Conservation (phyloP, 2,113 vertebrate species). For the Piprites chloris region DNA sequence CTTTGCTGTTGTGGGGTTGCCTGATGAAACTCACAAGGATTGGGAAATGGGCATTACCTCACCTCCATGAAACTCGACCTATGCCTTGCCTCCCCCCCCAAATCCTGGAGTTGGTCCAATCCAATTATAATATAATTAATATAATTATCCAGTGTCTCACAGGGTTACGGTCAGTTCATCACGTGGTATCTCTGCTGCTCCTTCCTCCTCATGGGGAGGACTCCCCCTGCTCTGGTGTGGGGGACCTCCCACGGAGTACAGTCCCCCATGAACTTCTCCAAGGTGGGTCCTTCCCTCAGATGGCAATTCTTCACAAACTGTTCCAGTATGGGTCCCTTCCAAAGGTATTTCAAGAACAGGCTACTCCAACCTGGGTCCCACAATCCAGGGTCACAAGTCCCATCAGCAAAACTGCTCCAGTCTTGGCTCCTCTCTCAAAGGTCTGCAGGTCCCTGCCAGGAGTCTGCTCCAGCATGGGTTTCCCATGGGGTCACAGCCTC, state of each 20-base stretch:
- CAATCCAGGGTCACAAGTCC: background rate
- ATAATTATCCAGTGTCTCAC: background rate
- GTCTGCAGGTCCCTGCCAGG: background rate
- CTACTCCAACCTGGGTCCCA: background rate
- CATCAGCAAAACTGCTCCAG: background rate
- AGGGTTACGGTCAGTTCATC: background rate
- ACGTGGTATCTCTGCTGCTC: background rate
- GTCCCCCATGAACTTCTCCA: background rate
- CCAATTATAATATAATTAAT: too few species aligned
- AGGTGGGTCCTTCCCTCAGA: background rate
- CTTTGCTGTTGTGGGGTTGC: background rate
- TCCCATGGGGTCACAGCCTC: background rate
- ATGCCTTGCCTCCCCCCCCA: background rate
- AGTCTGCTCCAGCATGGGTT: accelerated
- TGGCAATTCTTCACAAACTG: background rate
- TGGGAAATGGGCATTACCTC: background rate
- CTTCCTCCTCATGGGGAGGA: background rate
- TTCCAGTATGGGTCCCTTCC: background rate
- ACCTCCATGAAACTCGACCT: background rate
- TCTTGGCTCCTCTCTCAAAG: background rate
- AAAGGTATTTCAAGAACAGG: background rate
- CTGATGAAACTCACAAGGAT: background rate
- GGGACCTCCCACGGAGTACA: background rate
- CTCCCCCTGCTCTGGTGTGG: background rate
- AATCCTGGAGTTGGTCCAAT: background rate